phyloP scores from a whole-genome alignment of 2,888 invertebrate species.

The Cataglyphis rosenhaueri region DNA sequence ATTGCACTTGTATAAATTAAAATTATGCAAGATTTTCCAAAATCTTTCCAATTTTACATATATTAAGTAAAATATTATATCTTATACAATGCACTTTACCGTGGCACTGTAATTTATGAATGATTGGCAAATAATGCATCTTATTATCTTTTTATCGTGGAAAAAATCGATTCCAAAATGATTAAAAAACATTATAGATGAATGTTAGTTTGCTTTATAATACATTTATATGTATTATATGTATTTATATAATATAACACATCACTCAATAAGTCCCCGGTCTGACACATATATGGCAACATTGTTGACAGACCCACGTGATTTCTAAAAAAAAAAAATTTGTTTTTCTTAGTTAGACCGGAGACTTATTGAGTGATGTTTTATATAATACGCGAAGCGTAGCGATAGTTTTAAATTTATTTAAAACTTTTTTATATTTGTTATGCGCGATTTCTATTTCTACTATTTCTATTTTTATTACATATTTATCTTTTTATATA shows the following conservation, averaged over 20 bases:
- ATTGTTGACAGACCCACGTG: too few species aligned
- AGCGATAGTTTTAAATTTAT: background rate
- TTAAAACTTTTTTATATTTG: background rate
- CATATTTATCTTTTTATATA: background rate
- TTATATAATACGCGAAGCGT: background rate
- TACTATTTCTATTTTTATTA: background rate
- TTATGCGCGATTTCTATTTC: background rate
- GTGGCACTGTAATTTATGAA: background rate
- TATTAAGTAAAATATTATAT: background rate
- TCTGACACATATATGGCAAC: too few species aligned
- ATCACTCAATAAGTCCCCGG: too few species aligned
- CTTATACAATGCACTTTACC: background rate
- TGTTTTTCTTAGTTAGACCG: too few species aligned
- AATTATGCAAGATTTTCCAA: constrained; percentile 30
- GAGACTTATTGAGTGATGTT: too few species aligned
- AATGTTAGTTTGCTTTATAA: background rate
- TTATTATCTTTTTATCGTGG: background rate
- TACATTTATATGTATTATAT: background rate
- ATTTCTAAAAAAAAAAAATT: too few species aligned
- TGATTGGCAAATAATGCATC: background rate
- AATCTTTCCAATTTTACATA: constrained; percentile 4
- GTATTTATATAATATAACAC: too few species aligned
- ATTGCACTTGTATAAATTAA: constrained; percentile 13
- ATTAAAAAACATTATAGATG: background rate
- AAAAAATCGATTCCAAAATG: background rate